Base-by-base conservation (phyloP, 2,113 vertebrate species). In the Etia nguti region DNA sequence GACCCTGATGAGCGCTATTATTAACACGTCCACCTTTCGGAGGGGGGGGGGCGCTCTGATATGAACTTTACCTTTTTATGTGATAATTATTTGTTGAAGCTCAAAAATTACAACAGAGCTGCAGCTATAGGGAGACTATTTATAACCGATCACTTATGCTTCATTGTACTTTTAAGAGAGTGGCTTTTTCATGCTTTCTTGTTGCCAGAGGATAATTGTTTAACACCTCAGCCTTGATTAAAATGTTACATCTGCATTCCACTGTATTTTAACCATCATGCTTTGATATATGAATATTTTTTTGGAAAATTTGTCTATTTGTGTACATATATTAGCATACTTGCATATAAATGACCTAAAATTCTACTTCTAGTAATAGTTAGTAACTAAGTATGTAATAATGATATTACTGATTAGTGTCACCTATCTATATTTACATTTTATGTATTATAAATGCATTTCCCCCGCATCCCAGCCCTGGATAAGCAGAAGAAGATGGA, bases 1-100 rank as follows among this genome's bases (percentile, higher is more conserved):
- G 43, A 10, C 54, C 54, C 55, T 82, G 81, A 92, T 7, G 34
- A 87, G 84, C 31, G 34, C 84, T 73, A 29, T 89, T 89, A 91
- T 86, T 85, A 86, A 70, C 75, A 55, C 41, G 11, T 34, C 55
- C 59, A 80, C 75, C 34, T 68, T 81, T 81, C 3, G 22, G 68
- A 62, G 88, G 13, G 2, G 18, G 8, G 4, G 16, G 83, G 86
- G 91, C 56, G 57, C 15, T 52, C 56, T 11, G 34, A 50, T 79
- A 36, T 81, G 79, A 80, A 79, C 24, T 52, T 82, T 68, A 36
- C 77, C 82, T 85, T 34, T 16, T 43, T 20, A 50, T 20, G 34
- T 13, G 38, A 79, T 80, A 46, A 82, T 93, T 88, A 83, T 88
- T 80, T 81, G 56, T 26, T 55, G 31, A 86, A 65, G 29, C 11